phyloP scores from a whole-genome alignment of 2,888 invertebrate species.

The Steinernema hermaphroditum region DNA sequence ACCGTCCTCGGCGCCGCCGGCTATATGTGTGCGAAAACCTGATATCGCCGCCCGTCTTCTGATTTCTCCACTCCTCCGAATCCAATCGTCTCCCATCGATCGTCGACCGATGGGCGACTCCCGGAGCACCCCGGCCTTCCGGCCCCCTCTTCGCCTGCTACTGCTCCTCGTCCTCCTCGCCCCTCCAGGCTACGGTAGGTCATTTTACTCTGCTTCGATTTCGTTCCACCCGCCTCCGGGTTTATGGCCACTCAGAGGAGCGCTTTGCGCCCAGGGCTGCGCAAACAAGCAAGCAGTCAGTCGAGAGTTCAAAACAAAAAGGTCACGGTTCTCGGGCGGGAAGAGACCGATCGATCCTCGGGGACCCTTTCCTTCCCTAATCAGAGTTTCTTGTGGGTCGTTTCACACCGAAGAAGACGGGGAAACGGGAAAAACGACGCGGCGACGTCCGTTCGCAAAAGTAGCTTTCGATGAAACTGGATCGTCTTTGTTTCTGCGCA shows the following conservation, averaged over 20 bases:
- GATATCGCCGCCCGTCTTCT: conserved; percentile 2
- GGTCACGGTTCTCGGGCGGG: neutral
- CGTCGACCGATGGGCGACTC: neutral
- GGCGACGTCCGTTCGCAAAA: neutral
- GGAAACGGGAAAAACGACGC: neutral
- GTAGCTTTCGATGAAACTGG: conserved; percentile 20
- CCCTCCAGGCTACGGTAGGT: conserved; percentile 13
- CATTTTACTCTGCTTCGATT: neutral
- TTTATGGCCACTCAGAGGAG: conserved; percentile 11
- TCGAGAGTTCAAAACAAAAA: conserved; percentile 20
- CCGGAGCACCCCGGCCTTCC: no score
- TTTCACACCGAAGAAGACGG: no score
- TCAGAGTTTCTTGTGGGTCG: no score
- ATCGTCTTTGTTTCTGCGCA: neutral
- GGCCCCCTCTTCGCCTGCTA: neutral
- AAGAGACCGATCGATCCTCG: neutral
- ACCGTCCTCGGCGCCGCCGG: conserved; percentile 9
- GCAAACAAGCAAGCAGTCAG: conserved; percentile 1
- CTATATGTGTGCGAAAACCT: conserved; percentile 27
- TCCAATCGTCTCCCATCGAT: conserved; percentile 8
- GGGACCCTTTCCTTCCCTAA: no score
- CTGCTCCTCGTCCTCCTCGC: neutral
- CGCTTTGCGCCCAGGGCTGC: neutral
- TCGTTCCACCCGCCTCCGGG: neutral
- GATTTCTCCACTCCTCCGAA: conserved; percentile 8